A percentile compares a stretch with the other conserved stretches of the same genome.
These are phyloP conservation scores for Prunella strophiata DNA, from an alignment of 2,797 vertebrate genomes.

Conservation along the genomic window DNA sequence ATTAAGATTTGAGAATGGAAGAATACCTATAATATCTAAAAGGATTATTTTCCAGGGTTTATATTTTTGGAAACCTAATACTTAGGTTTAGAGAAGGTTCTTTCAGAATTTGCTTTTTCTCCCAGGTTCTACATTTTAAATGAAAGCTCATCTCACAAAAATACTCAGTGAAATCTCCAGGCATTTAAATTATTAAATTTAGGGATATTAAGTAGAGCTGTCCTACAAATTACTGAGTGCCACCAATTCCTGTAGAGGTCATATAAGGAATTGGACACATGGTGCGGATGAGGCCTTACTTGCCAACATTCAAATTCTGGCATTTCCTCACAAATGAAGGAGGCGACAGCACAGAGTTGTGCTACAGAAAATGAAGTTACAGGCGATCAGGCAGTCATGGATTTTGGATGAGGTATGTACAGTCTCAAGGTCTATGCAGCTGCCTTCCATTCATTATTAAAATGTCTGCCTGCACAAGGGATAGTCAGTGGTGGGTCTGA, in stretches of 20 bases:
- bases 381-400: not conserved
- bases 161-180: constrained; percentile 9
- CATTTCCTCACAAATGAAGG: not conserved
- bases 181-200: constrained; percentile 38
- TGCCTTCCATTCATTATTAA: not conserved
- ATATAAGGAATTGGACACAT: not conserved
- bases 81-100: constrained; percentile 1
- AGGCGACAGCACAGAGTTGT: not conserved
- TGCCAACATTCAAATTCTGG: not conserved
- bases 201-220: not conserved
- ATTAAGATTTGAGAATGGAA: not conserved
- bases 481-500: not conserved
- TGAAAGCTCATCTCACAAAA: not conserved
- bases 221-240: not conserved
- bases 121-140: constrained; percentile 26
- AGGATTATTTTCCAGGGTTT: constrained; percentile 17
- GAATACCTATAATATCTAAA: constrained; percentile 3
- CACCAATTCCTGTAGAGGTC: not conserved
- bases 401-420: not conserved
- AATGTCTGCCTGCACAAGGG: not conserved
- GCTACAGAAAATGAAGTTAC: not conserved
- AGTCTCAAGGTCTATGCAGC: not conserved
- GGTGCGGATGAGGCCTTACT: rapidly evolving
- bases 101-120: constrained; percentile 31
- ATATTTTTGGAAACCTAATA: constrained; percentile 29